A percentile compares a stretch with the other conserved stretches of the same genome.
phyloP scores from a whole-genome alignment of 2,797 vertebrate species.

The Siniperca undulata region DNA sequence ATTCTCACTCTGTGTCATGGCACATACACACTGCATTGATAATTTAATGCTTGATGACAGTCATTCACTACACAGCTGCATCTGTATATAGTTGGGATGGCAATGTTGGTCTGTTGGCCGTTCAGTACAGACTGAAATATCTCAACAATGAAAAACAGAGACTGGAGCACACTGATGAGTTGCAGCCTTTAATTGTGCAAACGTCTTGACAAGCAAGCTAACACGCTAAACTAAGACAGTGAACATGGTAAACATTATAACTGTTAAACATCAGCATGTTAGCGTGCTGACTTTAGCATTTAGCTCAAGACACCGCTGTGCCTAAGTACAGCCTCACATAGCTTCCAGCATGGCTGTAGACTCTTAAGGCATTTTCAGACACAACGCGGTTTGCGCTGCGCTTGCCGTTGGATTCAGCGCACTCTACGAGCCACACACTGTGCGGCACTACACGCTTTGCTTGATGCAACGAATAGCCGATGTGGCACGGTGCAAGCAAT shows the following conservation, averaged over 20 bases:
- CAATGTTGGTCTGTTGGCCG: neutral
- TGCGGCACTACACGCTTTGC: too few species aligned
- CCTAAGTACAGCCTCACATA: neutral
- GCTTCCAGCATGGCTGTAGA: neutral
- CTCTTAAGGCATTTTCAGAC: too few species aligned
- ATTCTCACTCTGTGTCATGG: constrained; percentile 31
- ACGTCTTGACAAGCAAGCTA: too few species aligned
- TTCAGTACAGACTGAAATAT: neutral
- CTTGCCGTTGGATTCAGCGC: neutral
- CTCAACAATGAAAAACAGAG: neutral
- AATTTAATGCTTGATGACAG: constrained; percentile 10
- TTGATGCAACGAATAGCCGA: too few species aligned
- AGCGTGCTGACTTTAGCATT: neutral
- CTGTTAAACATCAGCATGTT: neutral
- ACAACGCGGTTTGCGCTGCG: too few species aligned
- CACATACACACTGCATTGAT: constrained; percentile 24
- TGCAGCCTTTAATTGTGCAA: too few species aligned
- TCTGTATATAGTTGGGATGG: neutral
- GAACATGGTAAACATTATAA: neutral
- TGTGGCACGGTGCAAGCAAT: too few species aligned
- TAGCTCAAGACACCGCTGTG: neutral
- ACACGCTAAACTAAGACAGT: neutral
- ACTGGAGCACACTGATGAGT: too few species aligned
- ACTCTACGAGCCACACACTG: too few species aligned
- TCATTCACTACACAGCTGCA: constrained; percentile 23